phyloP scores from a whole-genome alignment of 2,113 vertebrate genomes.

The Sorex araneus region DNA sequence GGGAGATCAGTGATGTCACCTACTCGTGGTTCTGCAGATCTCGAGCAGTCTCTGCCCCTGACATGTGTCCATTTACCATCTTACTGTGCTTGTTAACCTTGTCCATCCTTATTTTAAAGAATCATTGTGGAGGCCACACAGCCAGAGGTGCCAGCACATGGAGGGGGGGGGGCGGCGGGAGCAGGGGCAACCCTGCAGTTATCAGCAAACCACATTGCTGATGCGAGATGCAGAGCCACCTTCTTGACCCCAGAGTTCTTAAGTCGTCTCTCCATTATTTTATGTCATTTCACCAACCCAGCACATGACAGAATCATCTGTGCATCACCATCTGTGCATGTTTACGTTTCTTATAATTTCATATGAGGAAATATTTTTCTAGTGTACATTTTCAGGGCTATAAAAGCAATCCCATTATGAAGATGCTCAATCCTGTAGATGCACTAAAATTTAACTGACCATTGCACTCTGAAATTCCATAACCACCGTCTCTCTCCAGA shows the following conservation, averaged over 20 bases:
- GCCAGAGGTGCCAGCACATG: no score
- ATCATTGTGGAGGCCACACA: no score
- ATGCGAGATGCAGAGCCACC: no score
- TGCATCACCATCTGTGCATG: background rate
- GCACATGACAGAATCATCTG: background rate
- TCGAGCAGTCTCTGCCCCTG: no score
- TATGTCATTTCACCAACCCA: background rate
- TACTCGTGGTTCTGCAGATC: background rate
- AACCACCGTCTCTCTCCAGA: no score
- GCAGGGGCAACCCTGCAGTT: no score
- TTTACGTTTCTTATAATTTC: background rate
- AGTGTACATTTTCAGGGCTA: no score
- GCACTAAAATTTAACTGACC: conserved; percentile 5
- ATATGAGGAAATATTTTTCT: background rate
- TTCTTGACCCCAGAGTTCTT: background rate
- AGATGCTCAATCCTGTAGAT: background rate
- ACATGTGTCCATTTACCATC: no score
- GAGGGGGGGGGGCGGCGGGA: no score
- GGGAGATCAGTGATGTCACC: background rate
- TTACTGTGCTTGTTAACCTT: no score
- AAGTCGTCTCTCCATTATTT: background rate
- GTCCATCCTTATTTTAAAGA: no score
- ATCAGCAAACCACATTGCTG: no score
- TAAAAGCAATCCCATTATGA: background rate
- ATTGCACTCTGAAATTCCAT: background rate